These are phyloP conservation scores for Hololepta plana DNA, from an alignment of 2,888 invertebrate genomes.

Conservation along the genomic window DNA sequence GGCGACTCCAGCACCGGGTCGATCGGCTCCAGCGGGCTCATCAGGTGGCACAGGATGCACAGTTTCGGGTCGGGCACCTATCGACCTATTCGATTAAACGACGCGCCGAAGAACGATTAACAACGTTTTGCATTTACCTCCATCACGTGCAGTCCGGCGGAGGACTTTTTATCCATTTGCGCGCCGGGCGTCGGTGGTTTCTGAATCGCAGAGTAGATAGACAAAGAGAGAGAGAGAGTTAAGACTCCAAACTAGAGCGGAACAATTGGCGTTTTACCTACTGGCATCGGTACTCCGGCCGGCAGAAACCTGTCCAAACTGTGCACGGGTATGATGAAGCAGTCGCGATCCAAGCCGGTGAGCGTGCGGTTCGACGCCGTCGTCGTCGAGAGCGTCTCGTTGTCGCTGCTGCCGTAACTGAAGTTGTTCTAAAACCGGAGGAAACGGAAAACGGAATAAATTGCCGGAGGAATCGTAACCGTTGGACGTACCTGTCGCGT, in stretches of 20 bases:
- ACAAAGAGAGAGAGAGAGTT: no score
- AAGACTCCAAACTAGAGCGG: no score
- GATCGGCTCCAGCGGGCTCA: constrained; percentile 74
- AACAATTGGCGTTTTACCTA: constrained; percentile 17
- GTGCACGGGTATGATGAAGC: constrained; percentile 84
- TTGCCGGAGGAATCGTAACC: no score
- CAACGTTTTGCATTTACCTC: constrained; percentile 20
- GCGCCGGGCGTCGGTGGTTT: constrained; percentile 20
- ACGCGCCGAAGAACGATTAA: neutral
- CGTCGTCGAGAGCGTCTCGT: constrained; percentile 6
- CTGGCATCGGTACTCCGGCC: constrained; percentile 67
- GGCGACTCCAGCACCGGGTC: constrained; percentile 77
- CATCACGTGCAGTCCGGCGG: constrained; percentile 24
- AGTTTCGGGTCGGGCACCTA: constrained; percentile 73
- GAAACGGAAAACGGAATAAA: neutral
- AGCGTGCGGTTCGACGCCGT: constrained; percentile 38
- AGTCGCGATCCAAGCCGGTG: constrained; percentile 71
- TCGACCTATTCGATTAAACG: no score
- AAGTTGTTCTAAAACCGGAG: neutral
- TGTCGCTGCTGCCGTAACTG: constrained; percentile 8
- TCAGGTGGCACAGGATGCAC: constrained; percentile 72
- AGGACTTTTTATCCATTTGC: constrained; percentile 18
- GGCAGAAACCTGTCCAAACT: constrained; percentile 77
- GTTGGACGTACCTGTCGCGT: constrained; percentile 27
- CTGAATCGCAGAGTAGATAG: constrained; percentile 13